A percentile compares a stretch with the other conserved stretches of the same genome.
These are phyloP conservation scores for Euthynnus affinis DNA, from an alignment of 2,797 vertebrate species.

Conservation along the genomic window DNA sequence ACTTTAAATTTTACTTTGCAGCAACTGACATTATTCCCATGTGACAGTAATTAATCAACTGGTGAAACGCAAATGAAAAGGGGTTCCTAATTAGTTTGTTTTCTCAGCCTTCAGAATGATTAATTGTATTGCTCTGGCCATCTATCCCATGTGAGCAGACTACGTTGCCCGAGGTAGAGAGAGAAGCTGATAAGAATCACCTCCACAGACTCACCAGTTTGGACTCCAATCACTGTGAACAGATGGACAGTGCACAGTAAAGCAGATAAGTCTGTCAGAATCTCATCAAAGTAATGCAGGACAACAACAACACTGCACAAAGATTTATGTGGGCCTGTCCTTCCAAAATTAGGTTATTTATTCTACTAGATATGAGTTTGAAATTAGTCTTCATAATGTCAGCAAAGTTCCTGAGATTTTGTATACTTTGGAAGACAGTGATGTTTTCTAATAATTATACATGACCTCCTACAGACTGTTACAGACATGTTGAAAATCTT, in stretches of 20 bases:
- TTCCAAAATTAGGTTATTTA: slow-evolving; percentile 40
- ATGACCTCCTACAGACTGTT: background rate
- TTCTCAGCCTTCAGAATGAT: slow-evolving; percentile 84
- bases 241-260: slow-evolving; percentile 67
- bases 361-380: slow-evolving; percentile 11
- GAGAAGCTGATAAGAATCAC: slow-evolving; percentile 58
- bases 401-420: accelerated
- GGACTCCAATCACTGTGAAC: slow-evolving; percentile 65
- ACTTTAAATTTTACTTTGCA: slow-evolving; percentile 43
- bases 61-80: slow-evolving; percentile 75
- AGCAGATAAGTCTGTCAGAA: slow-evolving; percentile 59
- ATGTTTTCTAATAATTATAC: background rate
- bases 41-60: slow-evolving; percentile 86
- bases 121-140: slow-evolving; percentile 81
- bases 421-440: background rate
- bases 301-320: slow-evolving; percentile 42
- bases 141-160: slow-evolving; percentile 69
- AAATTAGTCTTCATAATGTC: background rate
- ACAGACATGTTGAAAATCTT: background rate
- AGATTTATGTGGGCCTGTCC: slow-evolving; percentile 68
- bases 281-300: slow-evolving; percentile 50
- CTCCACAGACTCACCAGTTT: slow-evolving; percentile 39
- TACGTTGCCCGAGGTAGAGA: slow-evolving; percentile 66
- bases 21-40: slow-evolving; percentile 56
- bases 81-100: slow-evolving; percentile 83